Percentiles rank a stretch among this genome's conserved stretches.
phyloP scores from a whole-genome alignment of 2,113 vertebrate genomes.

The Galbula dea region DNA sequence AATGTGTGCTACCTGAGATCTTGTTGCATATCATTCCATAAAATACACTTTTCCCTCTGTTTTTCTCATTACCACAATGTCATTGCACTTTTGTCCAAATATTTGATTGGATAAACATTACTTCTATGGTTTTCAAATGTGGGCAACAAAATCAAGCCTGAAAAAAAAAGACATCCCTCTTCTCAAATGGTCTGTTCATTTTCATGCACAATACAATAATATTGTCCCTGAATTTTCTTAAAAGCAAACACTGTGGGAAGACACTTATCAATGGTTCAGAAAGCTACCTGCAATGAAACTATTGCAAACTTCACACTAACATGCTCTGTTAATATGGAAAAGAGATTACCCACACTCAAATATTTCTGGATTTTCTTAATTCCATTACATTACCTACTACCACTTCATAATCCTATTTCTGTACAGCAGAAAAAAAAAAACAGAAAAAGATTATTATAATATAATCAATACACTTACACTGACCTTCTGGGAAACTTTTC shows the following conservation, averaged over 20 bases:
- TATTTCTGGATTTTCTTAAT: neutral
- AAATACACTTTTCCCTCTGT: neutral
- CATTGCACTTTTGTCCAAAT: neutral
- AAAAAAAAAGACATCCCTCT: neutral
- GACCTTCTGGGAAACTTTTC: neutral
- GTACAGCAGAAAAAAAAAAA: neutral
- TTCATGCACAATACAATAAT: neutral
- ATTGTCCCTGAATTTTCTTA: neutral
- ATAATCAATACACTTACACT: neutral
- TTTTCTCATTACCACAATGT: neutral
- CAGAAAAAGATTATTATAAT: neutral
- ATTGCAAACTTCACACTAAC: neutral
- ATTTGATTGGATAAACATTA: neutral
- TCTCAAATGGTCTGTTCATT: neutral
- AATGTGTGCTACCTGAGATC: neutral
- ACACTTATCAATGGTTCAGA: neutral
- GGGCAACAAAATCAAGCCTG: neutral
- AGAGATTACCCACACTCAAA: neutral
- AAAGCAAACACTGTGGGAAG: neutral
- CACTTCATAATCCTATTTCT: neutral
- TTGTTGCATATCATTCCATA: neutral
- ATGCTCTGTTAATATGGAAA: neutral
- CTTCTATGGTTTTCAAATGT: neutral
- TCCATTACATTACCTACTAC: neutral
- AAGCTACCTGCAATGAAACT: neutral